A percentile compares a stretch with the other conserved stretches of the same genome.
Conservation (phyloP, 2,888 invertebrate genomes). For the Drosophila anomalata region DNA sequence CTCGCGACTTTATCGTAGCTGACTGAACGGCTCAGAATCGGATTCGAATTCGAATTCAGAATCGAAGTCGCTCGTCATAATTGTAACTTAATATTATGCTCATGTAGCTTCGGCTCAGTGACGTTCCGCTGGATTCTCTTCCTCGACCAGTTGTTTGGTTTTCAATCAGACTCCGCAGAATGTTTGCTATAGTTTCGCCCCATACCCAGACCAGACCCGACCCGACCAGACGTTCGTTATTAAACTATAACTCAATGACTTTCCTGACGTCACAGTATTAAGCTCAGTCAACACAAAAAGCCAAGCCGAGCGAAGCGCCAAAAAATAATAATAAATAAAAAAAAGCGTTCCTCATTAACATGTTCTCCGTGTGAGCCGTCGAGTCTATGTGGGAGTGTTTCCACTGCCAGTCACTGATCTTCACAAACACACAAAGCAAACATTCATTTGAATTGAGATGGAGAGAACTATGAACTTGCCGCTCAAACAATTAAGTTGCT, state of each 20-base stretch:
- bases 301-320: slow-evolving; percentile 23
- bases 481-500: slow-evolving; percentile 23
- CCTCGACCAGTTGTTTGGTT: slow-evolving; percentile 42
- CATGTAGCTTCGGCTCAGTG: slow-evolving; percentile 54
- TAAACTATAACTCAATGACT: slow-evolving; percentile 77
- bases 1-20: slow-evolving; percentile 75
- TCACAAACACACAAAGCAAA: slow-evolving; percentile 2
- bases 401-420: slow-evolving; percentile 21
- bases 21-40: slow-evolving; percentile 48
- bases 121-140: slow-evolving; percentile 37
- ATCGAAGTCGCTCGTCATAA: slow-evolving; percentile 47
- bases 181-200: slow-evolving; percentile 61
- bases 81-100: slow-evolving; percentile 70
- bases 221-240: slow-evolving; percentile 51
- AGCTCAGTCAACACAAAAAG: slow-evolving; percentile 37
- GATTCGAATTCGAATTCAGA: slow-evolving; percentile 37
- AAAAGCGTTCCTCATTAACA: slow-evolving; percentile 37
- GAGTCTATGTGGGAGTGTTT: slow-evolving; percentile 26
- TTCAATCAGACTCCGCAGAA: slow-evolving; percentile 39
- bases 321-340: slow-evolving; percentile 8
- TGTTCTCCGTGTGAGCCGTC: slow-evolving; percentile 18
- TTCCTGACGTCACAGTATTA: slow-evolving; percentile 76
- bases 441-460: not conserved
- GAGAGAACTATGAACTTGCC: slow-evolving; percentile 18
- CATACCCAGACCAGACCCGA: slow-evolving; percentile 19